A percentile compares a stretch with the other conserved stretches of the same genome.
Conservation (phyloP, 2,113 vertebrate species). For the Vicugna pacos region DNA sequence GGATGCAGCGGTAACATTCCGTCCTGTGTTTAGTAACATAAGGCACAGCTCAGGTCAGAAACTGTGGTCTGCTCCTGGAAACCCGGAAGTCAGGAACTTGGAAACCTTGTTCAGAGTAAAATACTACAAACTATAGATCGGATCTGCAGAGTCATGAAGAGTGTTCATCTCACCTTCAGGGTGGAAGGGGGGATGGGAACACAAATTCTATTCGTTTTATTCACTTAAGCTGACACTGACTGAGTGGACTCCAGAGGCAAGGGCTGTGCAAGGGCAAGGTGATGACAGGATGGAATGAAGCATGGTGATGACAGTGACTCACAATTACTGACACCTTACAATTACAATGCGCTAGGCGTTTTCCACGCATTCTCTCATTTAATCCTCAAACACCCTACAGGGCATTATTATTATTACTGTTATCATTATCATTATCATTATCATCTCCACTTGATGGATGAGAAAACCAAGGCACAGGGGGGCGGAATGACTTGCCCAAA, state of each 20-base stretch:
- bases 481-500: not conserved
- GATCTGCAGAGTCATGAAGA: not conserved
- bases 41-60: not conserved
- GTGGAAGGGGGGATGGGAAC: fast-evolving
- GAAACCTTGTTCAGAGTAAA: not conserved
- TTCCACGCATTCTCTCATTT: not conserved
- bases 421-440: too few relatives aligned
- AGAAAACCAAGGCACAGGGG: not conserved
- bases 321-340: not conserved
- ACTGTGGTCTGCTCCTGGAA: not conserved
- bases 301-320: not conserved
- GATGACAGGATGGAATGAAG: not conserved
- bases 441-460: not conserved
- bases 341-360: not conserved
- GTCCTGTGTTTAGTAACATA: not conserved
- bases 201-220: not conserved
- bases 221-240: not conserved
- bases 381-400: not conserved
- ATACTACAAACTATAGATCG: not conserved
- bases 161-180: not conserved
- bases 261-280: not conserved
- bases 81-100: too few relatives aligned
- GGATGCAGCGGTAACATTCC: not conserved
- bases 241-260: not conserved
- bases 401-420: not conserved